Base-by-base conservation (phyloP, 1,140 invertebrate genomes). In the Pseudomyrmex concolor region DNA sequence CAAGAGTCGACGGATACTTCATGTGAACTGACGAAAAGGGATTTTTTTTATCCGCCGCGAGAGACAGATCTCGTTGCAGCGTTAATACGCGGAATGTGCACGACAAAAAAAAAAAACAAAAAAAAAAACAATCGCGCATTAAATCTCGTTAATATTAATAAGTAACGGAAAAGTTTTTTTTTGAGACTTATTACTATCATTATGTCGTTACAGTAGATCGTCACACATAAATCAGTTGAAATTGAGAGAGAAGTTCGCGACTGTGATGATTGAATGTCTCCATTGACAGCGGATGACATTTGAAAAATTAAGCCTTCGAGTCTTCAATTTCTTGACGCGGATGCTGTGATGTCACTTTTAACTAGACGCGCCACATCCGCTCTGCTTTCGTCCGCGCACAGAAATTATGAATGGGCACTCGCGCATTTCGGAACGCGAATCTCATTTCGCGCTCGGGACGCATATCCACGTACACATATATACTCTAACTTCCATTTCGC, bases 371-470 rank as follows among this genome's bases (percentile, higher is more conserved):
- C 22, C 22, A 22, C 45, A 12, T 51, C 43, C 54, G 25, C 17
- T 54, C 76, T 34, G 66, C 19, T 54, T 9, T 63, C 43, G 50
- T 54, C 25, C 43, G 19, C 57, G 57, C 57, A 2, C 54, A 80
- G 76, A 80, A 80, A 80, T 80, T 60, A 80, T 70, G 76, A 80
- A 80, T 71, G 76, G 34, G 43, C 10, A 17, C 43, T 19, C 22
- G 48, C 48, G 50, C 64, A 68, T 70, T 60, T 80, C 54, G 76
- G 51, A n/a, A 78, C 43, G 66, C 54, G 66, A 80, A 80, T 80
- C 66, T 80, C 66, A 59, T 60, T 80, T 80, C 10, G 74, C 76
- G 51, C 25, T 2, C 10, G 51, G 12, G 1, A 68, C 63, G 10
- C 51, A 34, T 0, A 19, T n/a, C 12, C 55, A 55, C 43, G 55